Evolutionary conservation across 2,888 invertebrate species (phyloP), one percentile per base, ranked within the genome.

Genomic region (Latrodectus elegans): DNA sequence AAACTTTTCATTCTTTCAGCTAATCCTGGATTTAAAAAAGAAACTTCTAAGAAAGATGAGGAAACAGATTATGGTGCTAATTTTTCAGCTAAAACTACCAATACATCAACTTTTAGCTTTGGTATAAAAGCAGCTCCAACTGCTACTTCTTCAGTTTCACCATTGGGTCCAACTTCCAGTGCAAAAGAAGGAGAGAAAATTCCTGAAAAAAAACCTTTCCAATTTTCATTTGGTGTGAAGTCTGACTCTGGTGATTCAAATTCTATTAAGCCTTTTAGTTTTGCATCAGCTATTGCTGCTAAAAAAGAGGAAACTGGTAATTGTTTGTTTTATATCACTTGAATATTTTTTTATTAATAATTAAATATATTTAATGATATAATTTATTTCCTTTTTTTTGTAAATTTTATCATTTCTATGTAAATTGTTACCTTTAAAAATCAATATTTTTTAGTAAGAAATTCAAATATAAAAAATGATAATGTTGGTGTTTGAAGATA

Each of bases 91-190:
- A 84, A 77, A 12, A 88, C 88, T 8, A 88, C 88, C 49, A 84
- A 85, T 52, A 88, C 88, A 15, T 84, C 84, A 12, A 88, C 84
- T 12, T 84, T 88, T 26, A 88, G 88, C 70, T 88, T 88, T 85
- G 88, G 88, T 60, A 80, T 81, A 3, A 81, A 81, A 51, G 49
- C 51, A 38, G 53, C 81, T n/a, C 84, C 73, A 51, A 81, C 84
- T 38, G 77, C 81, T 8, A 88, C 88, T 15, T 81, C 81, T 17
- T 77, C 88, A n/a, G 55, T 22, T 12, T 72, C 84, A 17, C 60
- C 79, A 2, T n/a, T 49, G 71, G 73, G 79, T 15, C 75, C 84
- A 6, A 76, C 74, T 14, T 75, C 71, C 12, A 73, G 77, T 75
- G 71, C 38, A 11, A 73, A 74, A 67, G 78, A 74, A 53, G 82